These are phyloP conservation scores for Cossypha polioptera DNA, from an alignment of 2,797 vertebrate genomes.

Conservation along the genomic window DNA sequence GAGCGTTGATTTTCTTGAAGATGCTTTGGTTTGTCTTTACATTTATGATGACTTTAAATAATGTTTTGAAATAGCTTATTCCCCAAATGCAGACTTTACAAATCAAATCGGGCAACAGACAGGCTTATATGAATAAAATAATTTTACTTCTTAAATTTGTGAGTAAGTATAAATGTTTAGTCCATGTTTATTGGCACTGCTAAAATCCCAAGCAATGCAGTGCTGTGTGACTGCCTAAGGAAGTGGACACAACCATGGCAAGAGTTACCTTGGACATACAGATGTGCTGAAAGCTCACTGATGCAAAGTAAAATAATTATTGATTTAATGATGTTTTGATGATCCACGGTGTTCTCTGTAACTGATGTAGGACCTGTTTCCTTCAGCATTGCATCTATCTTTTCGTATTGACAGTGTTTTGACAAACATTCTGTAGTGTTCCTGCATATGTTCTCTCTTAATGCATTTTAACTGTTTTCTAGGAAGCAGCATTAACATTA, in stretches of 20 bases:
- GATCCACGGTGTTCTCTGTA: background rate
- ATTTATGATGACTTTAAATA: background rate
- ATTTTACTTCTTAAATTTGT: background rate
- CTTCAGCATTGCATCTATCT: background rate
- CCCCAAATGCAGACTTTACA: background rate
- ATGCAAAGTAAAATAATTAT: background rate
- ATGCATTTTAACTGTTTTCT: background rate
- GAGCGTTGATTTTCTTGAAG: background rate
- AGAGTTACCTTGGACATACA: background rate
- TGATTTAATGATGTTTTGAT: background rate
- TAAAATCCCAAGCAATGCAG: conserved; percentile 5
- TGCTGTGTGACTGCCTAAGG: background rate
- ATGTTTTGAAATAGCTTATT: background rate
- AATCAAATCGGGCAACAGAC: background rate
- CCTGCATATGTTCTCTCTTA: background rate
- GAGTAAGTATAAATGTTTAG: background rate
- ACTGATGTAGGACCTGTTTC: background rate
- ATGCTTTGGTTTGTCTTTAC: background rate
- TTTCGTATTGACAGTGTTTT: conserved; percentile 34
- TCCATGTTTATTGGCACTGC: background rate
- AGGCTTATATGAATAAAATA: background rate
- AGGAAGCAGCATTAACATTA: conserved; percentile 9
- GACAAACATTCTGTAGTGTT: background rate
- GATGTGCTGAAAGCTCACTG: background rate
- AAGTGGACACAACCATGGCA: background rate